Conservation (phyloP, 2,888 invertebrate genomes). For the Fissipunctia ypsillon region DNA sequence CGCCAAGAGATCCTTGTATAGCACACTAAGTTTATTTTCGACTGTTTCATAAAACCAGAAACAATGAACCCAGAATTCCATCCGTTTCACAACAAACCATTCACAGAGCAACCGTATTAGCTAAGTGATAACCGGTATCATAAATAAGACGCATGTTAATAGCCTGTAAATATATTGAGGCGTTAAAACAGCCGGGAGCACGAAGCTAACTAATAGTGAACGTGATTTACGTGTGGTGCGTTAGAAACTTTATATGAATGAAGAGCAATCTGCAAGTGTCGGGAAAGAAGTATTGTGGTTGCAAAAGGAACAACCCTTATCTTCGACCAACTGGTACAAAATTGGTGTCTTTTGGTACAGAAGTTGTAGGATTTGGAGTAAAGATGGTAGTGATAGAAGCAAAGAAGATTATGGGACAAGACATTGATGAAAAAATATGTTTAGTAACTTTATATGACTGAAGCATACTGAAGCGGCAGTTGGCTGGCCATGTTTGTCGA, state of each 20-base stretch:
- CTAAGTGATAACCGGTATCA: conserved; percentile 66
- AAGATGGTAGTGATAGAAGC: background rate
- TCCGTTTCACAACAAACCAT: conserved; percentile 22
- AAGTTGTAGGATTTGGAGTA: background rate
- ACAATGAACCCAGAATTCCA: conserved; percentile 4
- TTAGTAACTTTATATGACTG: conserved; percentile 35
- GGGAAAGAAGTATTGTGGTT: conserved; percentile 13
- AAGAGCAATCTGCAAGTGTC: conserved; percentile 53
- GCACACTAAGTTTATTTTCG: background rate
- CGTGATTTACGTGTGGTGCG: conserved; percentile 71
- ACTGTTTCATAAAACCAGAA: background rate
- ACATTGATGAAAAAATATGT: background rate
- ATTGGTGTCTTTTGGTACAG: background rate
- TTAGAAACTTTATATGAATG: conserved; percentile 49
- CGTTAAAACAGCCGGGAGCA: conserved; percentile 73
- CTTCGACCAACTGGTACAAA: background rate
- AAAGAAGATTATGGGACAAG: background rate
- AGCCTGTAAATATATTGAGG: conserved; percentile 78
- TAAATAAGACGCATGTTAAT: conserved; percentile 76
- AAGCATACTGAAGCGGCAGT: no score
- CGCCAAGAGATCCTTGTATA: background rate
- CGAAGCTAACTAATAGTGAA: conserved; percentile 68
- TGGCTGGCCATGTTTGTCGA: no score
- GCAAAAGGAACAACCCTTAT: conserved; percentile 5
- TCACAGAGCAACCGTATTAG: conserved; percentile 39